phyloP scores from a whole-genome alignment of 2,113 vertebrate genomes.

The Jacana jacana region DNA sequence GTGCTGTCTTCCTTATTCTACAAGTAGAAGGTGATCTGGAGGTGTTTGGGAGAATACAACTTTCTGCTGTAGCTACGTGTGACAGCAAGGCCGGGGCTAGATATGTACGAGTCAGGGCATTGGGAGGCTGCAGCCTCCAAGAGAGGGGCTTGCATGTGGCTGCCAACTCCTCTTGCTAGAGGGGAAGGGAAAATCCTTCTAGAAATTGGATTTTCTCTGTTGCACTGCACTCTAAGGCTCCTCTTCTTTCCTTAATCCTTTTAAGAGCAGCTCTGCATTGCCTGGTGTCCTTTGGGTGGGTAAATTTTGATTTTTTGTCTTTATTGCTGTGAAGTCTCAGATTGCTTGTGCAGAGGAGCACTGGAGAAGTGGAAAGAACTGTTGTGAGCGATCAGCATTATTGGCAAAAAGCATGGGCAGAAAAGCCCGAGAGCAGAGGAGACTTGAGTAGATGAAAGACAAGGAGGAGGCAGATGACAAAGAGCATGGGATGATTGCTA shows the following conservation, averaged over 20 bases:
- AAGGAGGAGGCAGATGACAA: background rate
- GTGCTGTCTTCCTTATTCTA: background rate
- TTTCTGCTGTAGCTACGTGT: background rate
- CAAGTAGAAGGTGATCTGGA: background rate
- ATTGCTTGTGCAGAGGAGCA: background rate
- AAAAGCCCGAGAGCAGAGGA: background rate
- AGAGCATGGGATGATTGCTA: background rate
- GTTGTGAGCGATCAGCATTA: background rate
- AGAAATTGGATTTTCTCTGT: background rate
- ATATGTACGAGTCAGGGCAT: background rate
- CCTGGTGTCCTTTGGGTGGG: background rate
- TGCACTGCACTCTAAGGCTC: background rate
- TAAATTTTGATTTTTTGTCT: background rate
- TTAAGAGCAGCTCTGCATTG: background rate
- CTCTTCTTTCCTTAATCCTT: background rate
- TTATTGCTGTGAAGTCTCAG: background rate
- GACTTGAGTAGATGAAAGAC: background rate
- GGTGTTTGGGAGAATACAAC: background rate
- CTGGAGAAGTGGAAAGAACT: background rate
- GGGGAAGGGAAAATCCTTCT: background rate
- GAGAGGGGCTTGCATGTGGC: background rate
- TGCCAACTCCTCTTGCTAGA: background rate
- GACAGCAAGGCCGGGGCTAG: background rate
- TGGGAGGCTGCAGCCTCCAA: background rate
- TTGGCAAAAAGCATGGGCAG: background rate